These are phyloP conservation scores for Mythimna ferrago DNA, from an alignment of 2,888 invertebrate species.

Conservation along the genomic window DNA sequence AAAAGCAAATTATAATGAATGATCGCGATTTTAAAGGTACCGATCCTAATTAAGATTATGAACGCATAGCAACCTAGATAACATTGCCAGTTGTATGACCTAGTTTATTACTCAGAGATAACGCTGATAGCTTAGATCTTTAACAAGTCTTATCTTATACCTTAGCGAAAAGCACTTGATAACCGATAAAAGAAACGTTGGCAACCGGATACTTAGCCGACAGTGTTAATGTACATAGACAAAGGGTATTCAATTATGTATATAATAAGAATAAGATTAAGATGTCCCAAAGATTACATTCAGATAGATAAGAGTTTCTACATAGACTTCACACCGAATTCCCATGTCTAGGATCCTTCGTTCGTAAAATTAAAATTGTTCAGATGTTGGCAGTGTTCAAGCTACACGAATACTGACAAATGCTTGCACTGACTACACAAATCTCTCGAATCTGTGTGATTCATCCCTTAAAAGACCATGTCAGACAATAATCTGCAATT, in stretches of 20 bases:
- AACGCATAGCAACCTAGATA: constrained; percentile 43
- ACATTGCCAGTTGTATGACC: constrained; percentile 44
- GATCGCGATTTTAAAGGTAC: constrained; percentile 5
- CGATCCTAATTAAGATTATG: constrained; percentile 14
- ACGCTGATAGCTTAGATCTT: constrained; percentile 26
- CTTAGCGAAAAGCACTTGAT: constrained; percentile 25
- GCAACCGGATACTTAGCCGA: not conserved
- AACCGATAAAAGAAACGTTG: constrained; percentile 37
- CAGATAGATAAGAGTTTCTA: not conserved
- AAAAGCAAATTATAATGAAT: not conserved
- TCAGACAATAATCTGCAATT: too few species aligned
- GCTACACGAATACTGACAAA: too few species aligned
- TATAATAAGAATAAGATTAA: not conserved
- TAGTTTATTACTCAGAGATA: constrained; percentile 46
- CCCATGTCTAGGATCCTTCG: too few species aligned
- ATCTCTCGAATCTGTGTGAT: too few species aligned
- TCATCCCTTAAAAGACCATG: too few species aligned
- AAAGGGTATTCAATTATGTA: not conserved
- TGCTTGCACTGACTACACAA: too few species aligned
- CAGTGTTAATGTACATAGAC: not conserved
- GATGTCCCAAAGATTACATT: not conserved
- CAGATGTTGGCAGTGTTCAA: too few species aligned
- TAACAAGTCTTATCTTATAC: constrained; percentile 40
- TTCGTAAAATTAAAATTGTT: too few species aligned
- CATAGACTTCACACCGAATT: not conserved